Evolutionary conservation across 2,797 vertebrate species (phyloP).

Genomic region (Scyliorhinus canicula): DNA sequence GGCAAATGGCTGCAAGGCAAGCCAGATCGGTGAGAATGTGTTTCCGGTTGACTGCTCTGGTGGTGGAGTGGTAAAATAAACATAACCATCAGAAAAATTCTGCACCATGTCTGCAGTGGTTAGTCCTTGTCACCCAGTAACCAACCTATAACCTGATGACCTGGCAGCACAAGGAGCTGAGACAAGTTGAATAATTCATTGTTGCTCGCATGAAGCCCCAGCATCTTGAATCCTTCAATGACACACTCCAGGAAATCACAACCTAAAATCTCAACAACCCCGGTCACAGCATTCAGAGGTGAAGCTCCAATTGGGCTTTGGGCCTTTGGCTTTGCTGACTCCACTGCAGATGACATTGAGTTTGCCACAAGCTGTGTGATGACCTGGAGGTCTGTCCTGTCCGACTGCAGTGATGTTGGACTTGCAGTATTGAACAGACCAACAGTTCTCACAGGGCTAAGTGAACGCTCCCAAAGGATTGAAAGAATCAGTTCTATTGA

Average conservation of each 20-base stretch:
- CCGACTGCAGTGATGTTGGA: neutral
- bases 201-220: neutral
- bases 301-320: neutral
- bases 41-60: too few relatives aligned
- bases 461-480: neutral
- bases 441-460: neutral
- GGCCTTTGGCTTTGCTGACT: neutral
- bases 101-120: neutral
- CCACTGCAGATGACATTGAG: neutral
- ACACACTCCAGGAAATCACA: neutral
- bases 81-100: too few relatives aligned
- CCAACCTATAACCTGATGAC: neutral
- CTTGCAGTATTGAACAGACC: neutral
- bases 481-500: neutral
- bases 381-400: neutral
- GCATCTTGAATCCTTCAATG: neutral
- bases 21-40: too few relatives aligned
- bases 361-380: neutral
- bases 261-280: neutral
- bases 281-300: neutral
- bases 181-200: neutral
- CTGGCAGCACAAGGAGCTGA: neutral
- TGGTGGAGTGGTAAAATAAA: too few relatives aligned
- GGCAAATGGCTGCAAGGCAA: too few relatives aligned
- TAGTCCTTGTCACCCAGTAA: neutral